A percentile compares a stretch with the other conserved stretches of the same genome.
phyloP scores from a whole-genome alignment of 2,113 vertebrate species.

The Indicator maculatus region DNA sequence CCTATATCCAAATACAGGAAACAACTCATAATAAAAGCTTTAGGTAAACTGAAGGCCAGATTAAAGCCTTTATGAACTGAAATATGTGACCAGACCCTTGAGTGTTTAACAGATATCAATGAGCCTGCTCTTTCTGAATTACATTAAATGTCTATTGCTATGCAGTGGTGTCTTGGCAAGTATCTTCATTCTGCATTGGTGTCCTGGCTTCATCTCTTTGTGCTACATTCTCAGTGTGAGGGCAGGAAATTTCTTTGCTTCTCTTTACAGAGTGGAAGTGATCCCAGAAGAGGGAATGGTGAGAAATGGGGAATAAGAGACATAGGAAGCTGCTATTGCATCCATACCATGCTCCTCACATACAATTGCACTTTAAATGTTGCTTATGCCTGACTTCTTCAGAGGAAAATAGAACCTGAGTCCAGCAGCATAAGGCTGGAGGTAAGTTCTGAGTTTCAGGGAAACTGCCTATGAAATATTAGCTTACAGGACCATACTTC shows the following conservation, averaged over 20 bases:
- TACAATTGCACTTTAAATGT: neutral
- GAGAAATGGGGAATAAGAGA: neutral
- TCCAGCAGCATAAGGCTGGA: neutral
- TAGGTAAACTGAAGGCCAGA: neutral
- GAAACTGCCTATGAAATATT: neutral
- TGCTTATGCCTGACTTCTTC: neutral
- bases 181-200: neutral
- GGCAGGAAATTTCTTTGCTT: neutral
- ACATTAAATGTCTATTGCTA: neutral
- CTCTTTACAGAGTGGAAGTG: neutral
- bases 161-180: neutral
- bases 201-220: neutral
- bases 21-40: neutral
- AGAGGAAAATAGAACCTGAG: neutral
- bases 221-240: neutral
- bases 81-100: neutral
- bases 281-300: neutral
- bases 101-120: neutral
- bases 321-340: neutral
- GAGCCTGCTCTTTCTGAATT: neutral
- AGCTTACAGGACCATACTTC: accelerated
- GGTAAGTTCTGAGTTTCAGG: neutral
- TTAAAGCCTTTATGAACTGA: neutral
- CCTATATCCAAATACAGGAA: neutral
- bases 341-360: neutral